Conservation (phyloP, 92 coral and sea anemone genomes). For the Bergia sp. region DNA sequence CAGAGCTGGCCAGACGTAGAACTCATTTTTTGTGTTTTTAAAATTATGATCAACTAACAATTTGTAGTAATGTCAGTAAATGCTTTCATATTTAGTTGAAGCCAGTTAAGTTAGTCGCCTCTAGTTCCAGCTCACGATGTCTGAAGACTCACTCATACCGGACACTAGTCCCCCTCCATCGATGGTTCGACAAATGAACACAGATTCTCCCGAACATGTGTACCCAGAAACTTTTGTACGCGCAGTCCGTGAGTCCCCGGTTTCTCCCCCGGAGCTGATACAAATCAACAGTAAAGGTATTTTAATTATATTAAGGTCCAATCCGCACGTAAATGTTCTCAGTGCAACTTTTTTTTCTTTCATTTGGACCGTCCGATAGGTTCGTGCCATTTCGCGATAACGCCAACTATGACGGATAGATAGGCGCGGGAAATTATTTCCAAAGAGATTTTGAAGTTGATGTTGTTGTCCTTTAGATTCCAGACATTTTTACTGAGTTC, state of each 20-base stretch:
- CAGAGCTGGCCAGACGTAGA: not conserved
- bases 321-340: not conserved
- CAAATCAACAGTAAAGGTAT: slow-evolving; percentile 22
- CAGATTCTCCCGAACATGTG: slow-evolving; percentile 12
- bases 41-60: not conserved
- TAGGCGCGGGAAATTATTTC: too few species aligned
- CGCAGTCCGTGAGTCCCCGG: slow-evolving; percentile 58
- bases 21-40: not conserved
- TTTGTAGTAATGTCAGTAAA: not conserved
- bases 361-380: not conserved
- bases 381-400: too few species aligned
- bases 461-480: too few species aligned
- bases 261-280: slow-evolving; percentile 32
- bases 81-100: not conserved
- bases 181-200: not conserved
- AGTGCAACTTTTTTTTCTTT: not conserved
- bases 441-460: too few species aligned
- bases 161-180: slow-evolving; percentile 32
- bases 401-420: too few species aligned
- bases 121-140: slow-evolving; percentile 11
- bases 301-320: not conserved
- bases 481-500: too few species aligned
- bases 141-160: slow-evolving; percentile 1
- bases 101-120: not conserved
- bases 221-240: slow-evolving; percentile 71